Base-by-base conservation (phyloP, 2,113 vertebrate genomes). In the Candoia aspera region DNA sequence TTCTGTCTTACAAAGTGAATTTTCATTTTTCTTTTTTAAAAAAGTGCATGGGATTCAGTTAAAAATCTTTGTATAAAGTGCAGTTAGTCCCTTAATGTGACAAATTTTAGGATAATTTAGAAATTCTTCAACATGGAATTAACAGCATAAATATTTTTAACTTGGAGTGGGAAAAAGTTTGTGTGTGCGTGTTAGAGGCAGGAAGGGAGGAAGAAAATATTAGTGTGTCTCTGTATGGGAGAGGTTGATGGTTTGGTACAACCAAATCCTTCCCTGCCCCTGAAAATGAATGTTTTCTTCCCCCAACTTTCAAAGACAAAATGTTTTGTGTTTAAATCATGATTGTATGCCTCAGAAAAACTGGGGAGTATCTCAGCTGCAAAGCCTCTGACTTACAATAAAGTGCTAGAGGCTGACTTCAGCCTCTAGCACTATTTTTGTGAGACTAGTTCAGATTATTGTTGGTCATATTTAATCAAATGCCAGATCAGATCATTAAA, bases 101-200 rank as follows among this genome's bases (percentile, higher is more conserved):
- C 49, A 9, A 49, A 90, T 33, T 73, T 91, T 89, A 88, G 79
- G 88, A 93, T 92, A 93, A 96, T 90, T 95, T 95, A 93, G 93
- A 91, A 95, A 96, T 95, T 94, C 90, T 90, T 93, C 89, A 95
- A 88, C 95, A 94, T 95, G 93, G 21, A 26, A 24, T 93, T 96
- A 95, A 94, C 94, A 95, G 95, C 92, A 94, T 92, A 94, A 93
- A 93, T 94, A 59, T 94, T 10, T 37, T 94, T 91, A 88, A 89
- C 68, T 54, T 87, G 79, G 1, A 86, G 84, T 84, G 33, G 87
- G 55, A 87, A 93, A 95, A 90, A 29, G 87, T 60, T 8, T 23
- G 33, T 88, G 33, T 60, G 10, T 60, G 21, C 26, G 4, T 60
- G 79, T 33, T 29, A 57, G 92, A 88, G 58, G 42, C 84, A 26